Conservation (phyloP, 1,140 invertebrate genomes). For the Cheumatopsyche charites region DNA sequence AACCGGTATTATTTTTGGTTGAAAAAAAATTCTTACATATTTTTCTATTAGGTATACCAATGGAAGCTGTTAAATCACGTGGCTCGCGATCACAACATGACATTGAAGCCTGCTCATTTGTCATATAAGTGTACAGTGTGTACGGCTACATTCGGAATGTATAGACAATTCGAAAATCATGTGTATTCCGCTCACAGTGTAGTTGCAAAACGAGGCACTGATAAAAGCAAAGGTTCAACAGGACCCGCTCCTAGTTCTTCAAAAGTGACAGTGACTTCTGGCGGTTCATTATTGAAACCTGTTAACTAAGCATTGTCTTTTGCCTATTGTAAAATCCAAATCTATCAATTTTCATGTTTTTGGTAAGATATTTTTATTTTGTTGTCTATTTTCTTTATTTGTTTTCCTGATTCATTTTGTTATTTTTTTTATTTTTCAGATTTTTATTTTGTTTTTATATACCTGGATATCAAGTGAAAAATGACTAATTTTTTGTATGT, state of each 20-base stretch:
- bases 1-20: constrained; percentile 9
- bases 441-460: neutral
- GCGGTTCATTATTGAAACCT: constrained; percentile 44
- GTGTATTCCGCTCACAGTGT: constrained; percentile 91
- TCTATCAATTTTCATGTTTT: neutral
- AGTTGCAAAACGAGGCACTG: constrained; percentile 79
- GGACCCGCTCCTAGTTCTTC: constrained; percentile 6
- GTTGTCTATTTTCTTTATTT: neutral
- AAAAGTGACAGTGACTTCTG: constrained; percentile 54
- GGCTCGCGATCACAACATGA: constrained; percentile 87
- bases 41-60: constrained; percentile 77
- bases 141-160: constrained; percentile 93
- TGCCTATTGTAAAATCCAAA: neutral
- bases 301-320: constrained; percentile 27
- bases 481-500: neutral
- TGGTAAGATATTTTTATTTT: neutral
- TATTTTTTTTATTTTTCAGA: constrained; percentile 7
- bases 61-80: constrained; percentile 92
- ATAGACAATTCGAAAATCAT: constrained; percentile 93
- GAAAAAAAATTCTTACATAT: constrained; percentile 22
- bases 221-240: constrained; percentile 60
- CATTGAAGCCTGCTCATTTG: constrained; percentile 87
- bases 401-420: neutral
- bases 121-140: constrained; percentile 95
- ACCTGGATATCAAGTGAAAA: neutral